Percentiles rank a stretch among this genome's conserved stretches.
Evolutionary conservation across 2,888 invertebrate genomes (phyloP).

Genomic region (Chesias legatella): DNA sequence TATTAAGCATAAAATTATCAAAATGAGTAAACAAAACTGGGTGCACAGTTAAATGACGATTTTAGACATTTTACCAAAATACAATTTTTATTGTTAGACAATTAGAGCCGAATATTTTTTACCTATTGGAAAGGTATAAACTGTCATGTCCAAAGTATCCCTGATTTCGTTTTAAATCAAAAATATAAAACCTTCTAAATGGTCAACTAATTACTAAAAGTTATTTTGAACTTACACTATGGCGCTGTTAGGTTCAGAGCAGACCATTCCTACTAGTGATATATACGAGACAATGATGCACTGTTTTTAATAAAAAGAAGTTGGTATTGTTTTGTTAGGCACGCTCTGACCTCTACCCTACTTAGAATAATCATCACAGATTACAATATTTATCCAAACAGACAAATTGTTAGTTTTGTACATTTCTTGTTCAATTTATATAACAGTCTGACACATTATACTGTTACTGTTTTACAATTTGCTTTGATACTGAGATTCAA

Average conservation of each 20-base stretch:
- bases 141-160: constrained; percentile 9
- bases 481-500: constrained; percentile 19
- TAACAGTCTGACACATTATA: constrained; percentile 1
- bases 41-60: constrained; percentile 11
- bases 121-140: constrained; percentile 21
- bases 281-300: no score
- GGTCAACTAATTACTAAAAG: constrained; percentile 44
- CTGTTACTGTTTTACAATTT: neutral
- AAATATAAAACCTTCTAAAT: constrained; percentile 27
- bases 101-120: constrained; percentile 11
- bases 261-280: no score
- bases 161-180: constrained; percentile 15
- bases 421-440: neutral
- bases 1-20: constrained; percentile 10
- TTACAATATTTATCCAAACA: constrained; percentile 44
- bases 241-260: constrained; percentile 32
- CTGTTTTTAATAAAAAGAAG: no score
- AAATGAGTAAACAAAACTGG: constrained; percentile 14
- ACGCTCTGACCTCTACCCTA: constrained; percentile 33
- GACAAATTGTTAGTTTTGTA: constrained; percentile 19
- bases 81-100: no score
- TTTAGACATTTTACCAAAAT: constrained; percentile 7
- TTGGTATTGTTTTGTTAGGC: neutral
- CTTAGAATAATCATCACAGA: constrained; percentile 72
- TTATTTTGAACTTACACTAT: constrained; percentile 37